These are phyloP conservation scores for Trimorus sp. DNA, from an alignment of 2,888 invertebrate species.

Conservation along the genomic window DNA sequence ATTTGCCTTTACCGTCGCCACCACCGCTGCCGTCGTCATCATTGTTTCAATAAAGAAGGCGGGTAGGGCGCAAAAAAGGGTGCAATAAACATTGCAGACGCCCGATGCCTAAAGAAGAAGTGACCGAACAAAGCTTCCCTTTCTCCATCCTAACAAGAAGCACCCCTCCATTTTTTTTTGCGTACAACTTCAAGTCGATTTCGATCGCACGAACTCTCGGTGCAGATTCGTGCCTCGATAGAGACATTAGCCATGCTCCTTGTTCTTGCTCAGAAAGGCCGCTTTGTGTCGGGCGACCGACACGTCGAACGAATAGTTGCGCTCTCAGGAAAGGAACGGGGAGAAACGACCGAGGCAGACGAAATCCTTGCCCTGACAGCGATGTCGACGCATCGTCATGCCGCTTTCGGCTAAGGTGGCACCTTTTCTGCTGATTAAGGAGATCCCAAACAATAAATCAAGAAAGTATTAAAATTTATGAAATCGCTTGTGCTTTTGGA, in stretches of 20 bases:
- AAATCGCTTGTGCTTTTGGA: no score
- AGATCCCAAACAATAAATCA: conserved; percentile 22
- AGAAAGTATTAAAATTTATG: neutral
- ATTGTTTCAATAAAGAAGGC: conserved; percentile 36
- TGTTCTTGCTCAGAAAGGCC: conserved; percentile 68
- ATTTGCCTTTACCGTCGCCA: conserved; percentile 22
- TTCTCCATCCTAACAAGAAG: conserved; percentile 48
- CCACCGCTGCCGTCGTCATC: neutral
- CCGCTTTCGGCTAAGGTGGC: conserved; percentile 21
- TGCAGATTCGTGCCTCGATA: conserved; percentile 67
- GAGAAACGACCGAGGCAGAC: conserved; percentile 45
- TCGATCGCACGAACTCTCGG: conserved; percentile 62
- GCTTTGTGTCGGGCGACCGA: conserved; percentile 65
- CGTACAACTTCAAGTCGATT: conserved; percentile 57
- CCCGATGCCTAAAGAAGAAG: conserved; percentile 51
- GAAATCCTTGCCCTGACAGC: conserved; percentile 60
- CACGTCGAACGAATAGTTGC: conserved; percentile 35
- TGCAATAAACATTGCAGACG: conserved; percentile 57
- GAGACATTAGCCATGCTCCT: conserved; percentile 72
- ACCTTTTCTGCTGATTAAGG: conserved; percentile 42
- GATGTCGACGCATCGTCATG: conserved; percentile 39
- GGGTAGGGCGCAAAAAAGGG: conserved; percentile 20
- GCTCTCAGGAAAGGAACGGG: conserved; percentile 34
- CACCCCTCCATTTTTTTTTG: conserved; percentile 61
- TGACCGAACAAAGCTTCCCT: conserved; percentile 56